Conservation (phyloP, 2,113 vertebrate species). For the Leucoraja erinaceus region DNA sequence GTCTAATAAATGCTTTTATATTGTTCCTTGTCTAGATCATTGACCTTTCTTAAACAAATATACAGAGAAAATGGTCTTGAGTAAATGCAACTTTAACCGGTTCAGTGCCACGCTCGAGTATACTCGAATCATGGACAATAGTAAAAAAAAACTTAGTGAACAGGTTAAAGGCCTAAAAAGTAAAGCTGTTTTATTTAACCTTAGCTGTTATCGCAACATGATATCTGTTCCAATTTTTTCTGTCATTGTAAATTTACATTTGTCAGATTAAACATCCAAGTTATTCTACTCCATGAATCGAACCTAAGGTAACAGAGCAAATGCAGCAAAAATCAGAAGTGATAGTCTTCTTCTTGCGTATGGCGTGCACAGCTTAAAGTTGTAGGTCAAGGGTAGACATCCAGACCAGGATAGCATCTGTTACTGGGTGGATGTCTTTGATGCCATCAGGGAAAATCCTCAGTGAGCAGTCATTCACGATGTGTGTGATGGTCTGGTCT, state of each 20-base stretch:
- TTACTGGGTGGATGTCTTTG: too few species aligned
- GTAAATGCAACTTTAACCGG: neutral
- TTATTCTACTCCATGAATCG: neutral
- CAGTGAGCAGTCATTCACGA: too few species aligned
- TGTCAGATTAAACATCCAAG: neutral
- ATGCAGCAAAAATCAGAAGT: neutral
- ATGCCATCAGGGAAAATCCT: too few species aligned
- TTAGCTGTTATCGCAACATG: neutral
- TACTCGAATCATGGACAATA: too few species aligned
- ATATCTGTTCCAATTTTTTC: neutral
- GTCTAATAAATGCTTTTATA: neutral
- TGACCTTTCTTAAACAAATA: conserved; percentile 25
- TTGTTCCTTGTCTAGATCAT: neutral
- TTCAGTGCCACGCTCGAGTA: too few species aligned
- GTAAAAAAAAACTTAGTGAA: too few species aligned
- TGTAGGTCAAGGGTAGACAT: too few species aligned
- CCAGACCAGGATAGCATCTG: too few species aligned
- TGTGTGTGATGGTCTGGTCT: too few species aligned
- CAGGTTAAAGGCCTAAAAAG: too few species aligned
- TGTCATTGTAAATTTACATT: neutral
- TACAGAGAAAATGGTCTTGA: neutral
- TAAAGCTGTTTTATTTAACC: neutral
- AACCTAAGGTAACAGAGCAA: neutral
- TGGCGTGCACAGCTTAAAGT: too few species aligned
- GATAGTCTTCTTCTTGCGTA: too few species aligned